Evolutionary conservation across 1,140 invertebrate genomes (phyloP), one percentile per base, ranked within the genome.

Genomic region (Acarapis woodi): DNA sequence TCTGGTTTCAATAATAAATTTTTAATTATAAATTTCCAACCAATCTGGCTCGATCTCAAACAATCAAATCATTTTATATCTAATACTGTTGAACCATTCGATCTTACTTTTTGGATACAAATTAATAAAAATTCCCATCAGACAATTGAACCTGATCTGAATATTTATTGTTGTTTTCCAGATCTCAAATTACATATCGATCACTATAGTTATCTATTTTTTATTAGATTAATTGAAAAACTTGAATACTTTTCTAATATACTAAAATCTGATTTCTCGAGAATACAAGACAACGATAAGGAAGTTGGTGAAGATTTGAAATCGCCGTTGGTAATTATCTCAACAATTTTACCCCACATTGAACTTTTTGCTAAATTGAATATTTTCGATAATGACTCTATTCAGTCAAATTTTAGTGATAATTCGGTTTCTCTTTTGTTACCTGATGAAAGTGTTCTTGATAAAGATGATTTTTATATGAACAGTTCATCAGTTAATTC

Each of bases 31-130:
- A 29, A 35, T 35, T 40, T 36, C 18, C 37, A 42, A 18, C 41
- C 41, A 12, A n/a, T 42, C 10, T 42, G 41, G 41, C 15, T 33
- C 24, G 41, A 42, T 4, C 35, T 42, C 15, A 29, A 22, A 14
- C 14, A 19, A 9, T 26, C 8, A 18, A 29, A 35, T 15, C 16
- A 22, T n/a, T 10, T n/a, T 30, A 15, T 14, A 26, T 22, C 20
- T 32, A 15, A 35, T 15, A 14, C 35, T 8, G 19, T 41, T 9
- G 38, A 38, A 14, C 42, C 35, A 8, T 10, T 38, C 2, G 24
- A 37, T 21, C 9, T 42, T 3, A 34, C 35, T 2, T 15, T 35
- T 5, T 38, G 35, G 35, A 5, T 22, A 4, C 24, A 40, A 32
- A 10, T 26, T 9, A 23, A 28, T 21, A 9, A 14, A 18, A 18